Base-by-base conservation (phyloP, 2,888 invertebrate species). In the Sphaerophoria rueppellii region DNA sequence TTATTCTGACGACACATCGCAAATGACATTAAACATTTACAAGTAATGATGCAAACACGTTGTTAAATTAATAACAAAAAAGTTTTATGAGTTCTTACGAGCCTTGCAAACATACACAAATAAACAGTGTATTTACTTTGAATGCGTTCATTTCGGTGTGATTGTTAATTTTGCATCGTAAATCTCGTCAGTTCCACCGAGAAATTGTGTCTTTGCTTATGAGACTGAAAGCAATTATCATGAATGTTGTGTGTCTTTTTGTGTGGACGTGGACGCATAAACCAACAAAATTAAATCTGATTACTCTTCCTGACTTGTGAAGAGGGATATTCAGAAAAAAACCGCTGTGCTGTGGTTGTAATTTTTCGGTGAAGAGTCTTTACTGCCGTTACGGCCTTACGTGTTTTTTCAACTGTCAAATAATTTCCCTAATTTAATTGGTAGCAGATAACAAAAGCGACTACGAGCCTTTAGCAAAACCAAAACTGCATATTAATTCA, bases 21-120 rank as follows among this genome's bases (percentile, higher is more conserved):
- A 57, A 34, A 57, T 63, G 52, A 57, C 52, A 74, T 65, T 78
- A 63, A 71, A 58, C 58, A 58, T 70, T 61, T 70, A 69, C 50
- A 1, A 67, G 54, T 67, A 67, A 69, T 43, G 46, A 74, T 74
- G 43, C 73, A 52, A 70, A 65, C 52, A 70, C 69, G 70, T 70
- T 82, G 74, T 73, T 77, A 74, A 82, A 71, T 74, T 82, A 78
- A 74, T 82, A 74, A 78, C 67, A 57, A 67, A 67, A 55, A 48
- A 24, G 24, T 24, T 24, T 24, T 24, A 24, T 24, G 24, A 24
- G 24, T 24, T 24, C 32, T 24, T 71, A 61, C 32, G 48, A 50
- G 5, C 52, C 16, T 2, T 60, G 40, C 3, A 48, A 6, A 14
- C 5, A 11, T 11, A 48, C 12, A 32, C 12, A n/a, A n/a, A 34